These are phyloP conservation scores for Nasonia vitripennis DNA, from an alignment of 1,140 invertebrate genomes.

Conservation along the genomic window DNA sequence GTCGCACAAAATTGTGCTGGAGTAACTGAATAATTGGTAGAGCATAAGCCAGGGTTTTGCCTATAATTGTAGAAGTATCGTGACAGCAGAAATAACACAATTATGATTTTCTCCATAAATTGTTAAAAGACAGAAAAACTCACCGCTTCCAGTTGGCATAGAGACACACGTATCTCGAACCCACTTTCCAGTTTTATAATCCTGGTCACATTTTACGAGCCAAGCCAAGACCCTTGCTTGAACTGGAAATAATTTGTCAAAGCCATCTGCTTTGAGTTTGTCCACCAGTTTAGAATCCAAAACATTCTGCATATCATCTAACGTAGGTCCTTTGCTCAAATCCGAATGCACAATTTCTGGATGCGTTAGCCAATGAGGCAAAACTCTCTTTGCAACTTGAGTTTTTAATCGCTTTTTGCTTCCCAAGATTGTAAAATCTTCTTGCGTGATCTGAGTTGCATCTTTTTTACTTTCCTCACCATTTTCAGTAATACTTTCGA, in stretches of 20 bases:
- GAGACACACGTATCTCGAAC: constrained; percentile 96
- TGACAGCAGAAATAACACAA: background rate
- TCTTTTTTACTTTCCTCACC: background rate
- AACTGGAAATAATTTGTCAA: constrained; percentile 90
- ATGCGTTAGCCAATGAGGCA: constrained; percentile 91
- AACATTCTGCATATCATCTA: constrained; percentile 78
- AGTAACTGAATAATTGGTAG: constrained; percentile 91
- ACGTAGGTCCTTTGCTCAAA: constrained; percentile 78
- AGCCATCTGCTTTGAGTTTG: constrained; percentile 82
- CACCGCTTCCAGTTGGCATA: constrained; percentile 96
- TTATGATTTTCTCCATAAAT: background rate
- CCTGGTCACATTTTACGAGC: constrained; percentile 80
- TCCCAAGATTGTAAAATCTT: constrained; percentile 67
- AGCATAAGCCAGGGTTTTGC: constrained; percentile 95
- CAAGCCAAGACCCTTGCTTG: constrained; percentile 90
- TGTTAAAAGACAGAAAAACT: background rate
- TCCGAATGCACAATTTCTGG: constrained; percentile 85
- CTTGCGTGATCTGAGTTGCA: background rate
- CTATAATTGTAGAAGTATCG: constrained; percentile 51
- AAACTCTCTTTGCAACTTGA: constrained; percentile 79
- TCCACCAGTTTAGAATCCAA: constrained; percentile 80
- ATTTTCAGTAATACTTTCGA: constrained; percentile 3
- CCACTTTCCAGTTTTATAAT: constrained; percentile 77
- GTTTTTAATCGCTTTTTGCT: constrained; percentile 60
- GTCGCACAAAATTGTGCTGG: constrained; percentile 70